phyloP scores from a whole-genome alignment of 2,888 invertebrate genomes.

The Calliscelio sp. region DNA sequence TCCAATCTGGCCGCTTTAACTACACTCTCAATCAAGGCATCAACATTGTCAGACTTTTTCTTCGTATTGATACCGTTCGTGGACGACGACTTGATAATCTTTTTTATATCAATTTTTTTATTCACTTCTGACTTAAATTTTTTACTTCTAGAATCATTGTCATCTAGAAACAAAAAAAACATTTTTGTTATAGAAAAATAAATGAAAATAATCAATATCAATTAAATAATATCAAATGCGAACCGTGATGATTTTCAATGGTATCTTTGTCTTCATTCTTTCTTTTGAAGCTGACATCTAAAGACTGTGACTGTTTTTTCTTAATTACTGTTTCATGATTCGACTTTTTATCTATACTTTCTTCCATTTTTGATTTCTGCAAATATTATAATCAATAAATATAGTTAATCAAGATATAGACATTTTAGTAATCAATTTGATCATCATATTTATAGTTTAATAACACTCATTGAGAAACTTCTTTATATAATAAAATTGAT shows the following conservation, averaged over 20 bases:
- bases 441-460: too few relatives aligned
- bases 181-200: too few relatives aligned
- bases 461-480: too few relatives aligned
- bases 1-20: conserved; percentile 85
- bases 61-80: conserved; percentile 79
- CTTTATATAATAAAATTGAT: too few relatives aligned
- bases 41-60: conserved; percentile 83
- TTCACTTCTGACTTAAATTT: conserved; percentile 76
- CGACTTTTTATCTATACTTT: conserved; percentile 83
- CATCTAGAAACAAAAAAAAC: conserved; percentile 76
- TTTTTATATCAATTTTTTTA: conserved; percentile 73
- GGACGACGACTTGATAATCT: conserved; percentile 76
- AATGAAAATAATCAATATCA: too few relatives aligned
- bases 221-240: too few relatives aligned
- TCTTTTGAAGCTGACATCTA: conserved; percentile 74
- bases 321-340: conserved; percentile 82
- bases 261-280: conserved; percentile 81
- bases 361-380: conserved; percentile 85
- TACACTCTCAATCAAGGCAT: conserved; percentile 87
- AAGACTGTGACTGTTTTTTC: conserved; percentile 72
- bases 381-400: conserved; percentile 63
- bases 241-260: conserved; percentile 82
- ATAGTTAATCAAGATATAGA: too few relatives aligned
- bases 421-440: too few relatives aligned
- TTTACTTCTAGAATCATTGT: conserved; percentile 82